phyloP scores from a whole-genome alignment of 2,113 vertebrate genomes.

The Prunella fulvescens region DNA sequence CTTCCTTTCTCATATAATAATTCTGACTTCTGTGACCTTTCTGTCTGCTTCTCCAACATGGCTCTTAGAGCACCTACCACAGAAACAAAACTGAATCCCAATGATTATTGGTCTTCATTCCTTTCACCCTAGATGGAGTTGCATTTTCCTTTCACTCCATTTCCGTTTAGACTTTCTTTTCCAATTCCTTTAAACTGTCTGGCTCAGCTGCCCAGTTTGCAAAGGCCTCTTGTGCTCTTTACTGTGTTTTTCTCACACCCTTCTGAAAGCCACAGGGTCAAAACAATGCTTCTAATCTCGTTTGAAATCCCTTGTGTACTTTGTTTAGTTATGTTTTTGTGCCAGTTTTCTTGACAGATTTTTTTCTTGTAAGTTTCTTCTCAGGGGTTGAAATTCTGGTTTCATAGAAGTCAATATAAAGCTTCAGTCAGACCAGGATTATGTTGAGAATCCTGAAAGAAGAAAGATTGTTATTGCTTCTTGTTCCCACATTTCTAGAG shows the following conservation, averaged over 20 bases:
- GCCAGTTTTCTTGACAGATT: slow-evolving; percentile 10
- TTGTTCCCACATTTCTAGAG: not conserved
- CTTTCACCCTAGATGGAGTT: not conserved
- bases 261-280: slow-evolving; percentile 22
- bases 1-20: slow-evolving; percentile 70
- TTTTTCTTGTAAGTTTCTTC: slow-evolving; percentile 15
- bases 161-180: slow-evolving; percentile 40
- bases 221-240: not conserved
- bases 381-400: not conserved
- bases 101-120: not conserved
- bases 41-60: slow-evolving; percentile 40
- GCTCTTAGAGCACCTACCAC: slow-evolving; percentile 38
- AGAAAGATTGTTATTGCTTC: not conserved
- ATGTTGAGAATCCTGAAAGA: not conserved
- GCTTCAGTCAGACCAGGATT: not conserved
- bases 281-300: slow-evolving; percentile 43
- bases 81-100: slow-evolving; percentile 31
- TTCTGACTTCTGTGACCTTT: slow-evolving; percentile 62
- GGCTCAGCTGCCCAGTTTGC: not conserved
- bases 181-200: not conserved
- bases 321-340: slow-evolving; percentile 32
- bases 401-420: not conserved
- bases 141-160: slow-evolving; percentile 31
- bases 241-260: slow-evolving; percentile 19
- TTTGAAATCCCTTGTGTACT: slow-evolving; percentile 35